These are phyloP conservation scores for Ficedula albicollis DNA, from an alignment of 2,797 vertebrate species.

Conservation along the genomic window DNA sequence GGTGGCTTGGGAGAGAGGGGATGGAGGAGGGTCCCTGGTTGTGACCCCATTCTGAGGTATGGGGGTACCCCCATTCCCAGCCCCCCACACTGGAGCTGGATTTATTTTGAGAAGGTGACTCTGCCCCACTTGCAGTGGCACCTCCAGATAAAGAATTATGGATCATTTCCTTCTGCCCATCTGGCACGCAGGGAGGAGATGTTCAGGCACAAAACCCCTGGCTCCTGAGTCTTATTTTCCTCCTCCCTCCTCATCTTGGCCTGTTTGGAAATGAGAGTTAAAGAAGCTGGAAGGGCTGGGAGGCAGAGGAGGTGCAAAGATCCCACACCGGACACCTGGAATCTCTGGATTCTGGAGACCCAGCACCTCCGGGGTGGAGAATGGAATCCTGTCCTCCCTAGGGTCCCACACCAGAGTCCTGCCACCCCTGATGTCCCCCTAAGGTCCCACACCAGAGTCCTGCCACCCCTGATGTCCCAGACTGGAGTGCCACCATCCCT, in stretches of 20 bases:
- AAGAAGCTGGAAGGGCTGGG: not conserved
- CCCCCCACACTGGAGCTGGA: not conserved
- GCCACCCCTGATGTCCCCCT: not conserved
- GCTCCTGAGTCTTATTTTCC: slow-evolving; percentile 63
- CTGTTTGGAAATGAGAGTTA: slow-evolving; percentile 41
- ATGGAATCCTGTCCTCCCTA: not conserved
- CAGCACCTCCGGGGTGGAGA: accelerated
- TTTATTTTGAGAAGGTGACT: not conserved
- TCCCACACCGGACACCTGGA: not conserved
- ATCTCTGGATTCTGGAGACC: accelerated
- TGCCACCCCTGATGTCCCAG: accelerated
- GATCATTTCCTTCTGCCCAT: slow-evolving; percentile 72
- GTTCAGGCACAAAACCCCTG: slow-evolving; percentile 54
- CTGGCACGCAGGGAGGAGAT: slow-evolving; percentile 61
- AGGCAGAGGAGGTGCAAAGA: not conserved
- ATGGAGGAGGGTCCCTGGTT: accelerated
- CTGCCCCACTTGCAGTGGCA: not conserved
- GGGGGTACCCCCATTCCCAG: accelerated
- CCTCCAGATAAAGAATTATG: slow-evolving; percentile 71
- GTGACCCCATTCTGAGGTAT: accelerated
- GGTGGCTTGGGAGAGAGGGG: not conserved
- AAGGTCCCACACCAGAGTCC: no score
- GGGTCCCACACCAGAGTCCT: not conserved
- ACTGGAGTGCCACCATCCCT: not conserved
- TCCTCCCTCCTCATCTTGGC: slow-evolving; percentile 42